Conservation (phyloP, 1,140 invertebrate species). For the Bombus balteatus region DNA sequence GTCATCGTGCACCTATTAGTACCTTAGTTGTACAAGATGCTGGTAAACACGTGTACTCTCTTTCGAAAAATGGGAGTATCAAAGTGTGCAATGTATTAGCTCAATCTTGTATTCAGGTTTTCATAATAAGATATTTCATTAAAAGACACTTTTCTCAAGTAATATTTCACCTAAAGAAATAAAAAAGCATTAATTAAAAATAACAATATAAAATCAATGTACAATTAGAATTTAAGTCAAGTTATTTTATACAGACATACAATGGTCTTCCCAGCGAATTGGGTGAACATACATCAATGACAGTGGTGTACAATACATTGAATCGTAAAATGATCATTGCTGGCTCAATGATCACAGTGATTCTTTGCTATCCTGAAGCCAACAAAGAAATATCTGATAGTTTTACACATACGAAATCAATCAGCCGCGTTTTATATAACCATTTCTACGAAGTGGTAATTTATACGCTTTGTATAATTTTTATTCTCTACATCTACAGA, state of each 20-base stretch:
- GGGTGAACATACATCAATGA: too few relatives aligned
- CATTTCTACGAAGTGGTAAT: too few relatives aligned
- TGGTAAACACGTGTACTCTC: conserved; percentile 83
- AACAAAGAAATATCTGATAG: conserved; percentile 87
- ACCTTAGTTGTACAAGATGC: conserved; percentile 85
- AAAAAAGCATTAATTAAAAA: neutral
- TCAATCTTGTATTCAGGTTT: conserved; percentile 85
- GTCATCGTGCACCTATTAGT: conserved; percentile 88
- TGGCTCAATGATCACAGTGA: conserved; percentile 84
- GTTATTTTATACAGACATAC: conserved; percentile 82
- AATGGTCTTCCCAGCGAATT: conserved; percentile 59
- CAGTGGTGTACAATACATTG: conserved; percentile 84
- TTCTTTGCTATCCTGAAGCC: conserved; percentile 85
- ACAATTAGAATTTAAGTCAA: neutral
- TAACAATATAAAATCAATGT: neutral
- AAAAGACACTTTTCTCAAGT: too few relatives aligned
- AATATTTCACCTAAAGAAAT: neutral
- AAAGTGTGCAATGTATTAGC: conserved; percentile 89
- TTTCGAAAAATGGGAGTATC: conserved; percentile 86
- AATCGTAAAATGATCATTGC: conserved; percentile 86
- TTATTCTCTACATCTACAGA: too few relatives aligned
- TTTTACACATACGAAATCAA: conserved; percentile 85
- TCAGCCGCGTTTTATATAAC: conserved; percentile 62
- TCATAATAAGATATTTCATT: conserved; percentile 21
- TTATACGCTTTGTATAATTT: too few relatives aligned